Evolutionary conservation across 2,888 invertebrate species (phyloP), one percentile per base, ranked within the genome.

Genomic region (Pseudoips prasinana): DNA sequence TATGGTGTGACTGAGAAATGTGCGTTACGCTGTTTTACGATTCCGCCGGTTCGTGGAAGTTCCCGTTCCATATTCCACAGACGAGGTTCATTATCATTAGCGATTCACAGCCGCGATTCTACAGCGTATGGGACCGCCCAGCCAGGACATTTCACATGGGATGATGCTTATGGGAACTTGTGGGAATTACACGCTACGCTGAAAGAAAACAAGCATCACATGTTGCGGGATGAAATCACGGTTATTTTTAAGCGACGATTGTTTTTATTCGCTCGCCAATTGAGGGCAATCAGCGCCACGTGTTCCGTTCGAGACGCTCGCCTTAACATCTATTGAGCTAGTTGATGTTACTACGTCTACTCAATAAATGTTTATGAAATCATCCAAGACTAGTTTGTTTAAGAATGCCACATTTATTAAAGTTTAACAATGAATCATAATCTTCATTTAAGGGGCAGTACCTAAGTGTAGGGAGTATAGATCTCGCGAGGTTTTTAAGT

Each of bases 261-360:
- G 87, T 88, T 88, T 88, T 88, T 87, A 88, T 88, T 88, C 81
- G 86, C 69, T 78, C 83, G 85, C 86, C 88, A 88, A 88, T 88
- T 88, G 88, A 70, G 87, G 86, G 79, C 88, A 87, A 88, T 88
- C 87, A 88, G 61, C 69, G 85, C 79, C 87, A 88, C 88, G 88
- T 87, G 88, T 85, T 84, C 66, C 74, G 75, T 59, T 56, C 64
- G 72, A 81, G 81, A 78, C 72, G 77, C 64, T 68, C 68, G 78
- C 73, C 78, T 81, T 64, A 70, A 68, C 71, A 67, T 61, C 78
- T 68, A 82, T 81, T 83, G 73, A 81, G 78, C 77, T 77, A 73
- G 67, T 79, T 75, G 69, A 60, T 66, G 51, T 51, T 38, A 44
- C 64, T 3, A n/a, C 55, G 56, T 64, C 70, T 66, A 64, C 56